Evolutionary conservation across 2,888 invertebrate genomes (phyloP).

Genomic region (Brachynemurus nebulosus): DNA sequence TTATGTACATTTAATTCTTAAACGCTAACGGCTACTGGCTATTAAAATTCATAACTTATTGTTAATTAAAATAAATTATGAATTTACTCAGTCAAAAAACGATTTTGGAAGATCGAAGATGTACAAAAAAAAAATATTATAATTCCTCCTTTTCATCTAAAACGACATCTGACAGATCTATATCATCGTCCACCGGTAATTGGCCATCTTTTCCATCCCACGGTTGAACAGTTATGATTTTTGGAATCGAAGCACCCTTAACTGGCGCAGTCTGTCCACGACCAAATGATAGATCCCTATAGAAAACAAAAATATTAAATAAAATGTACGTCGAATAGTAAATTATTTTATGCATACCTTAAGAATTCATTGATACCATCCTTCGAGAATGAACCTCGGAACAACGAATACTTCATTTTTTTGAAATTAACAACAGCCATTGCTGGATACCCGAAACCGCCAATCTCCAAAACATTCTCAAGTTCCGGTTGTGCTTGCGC

Average conservation of each 20-base stretch:
- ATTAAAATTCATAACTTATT: too few relatives aligned
- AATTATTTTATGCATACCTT: conserved; percentile 30
- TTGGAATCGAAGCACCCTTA: conserved; percentile 66
- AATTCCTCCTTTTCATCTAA: conserved; percentile 69
- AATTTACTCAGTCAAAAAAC: too few relatives aligned
- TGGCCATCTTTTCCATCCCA: conserved; percentile 96
- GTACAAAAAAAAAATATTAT: conserved; percentile 36
- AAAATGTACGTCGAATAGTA: conserved; percentile 3
- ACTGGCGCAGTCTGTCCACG: conserved; percentile 84
- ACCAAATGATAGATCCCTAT: conserved; percentile 80
- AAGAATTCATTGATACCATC: conserved; percentile 94
- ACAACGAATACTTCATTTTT: conserved; percentile 90
- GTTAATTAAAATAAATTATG: too few relatives aligned
- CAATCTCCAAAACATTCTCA: conserved; percentile 85
- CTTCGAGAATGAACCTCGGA: conserved; percentile 87
- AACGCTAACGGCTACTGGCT: too few relatives aligned
- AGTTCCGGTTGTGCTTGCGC: conserved; percentile 72
- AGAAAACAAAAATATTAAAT: conserved; percentile 15
- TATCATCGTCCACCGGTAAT: conserved; percentile 73
- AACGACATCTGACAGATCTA: conserved; percentile 81
- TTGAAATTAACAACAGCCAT: conserved; percentile 93
- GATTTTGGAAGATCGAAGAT: too few relatives aligned
- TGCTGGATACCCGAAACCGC: conserved; percentile 97
- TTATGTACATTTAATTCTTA: too few relatives aligned
- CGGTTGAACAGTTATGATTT: conserved; percentile 47